phyloP scores from a whole-genome alignment of 2,797 vertebrate genomes.

The Tinamus major region DNA sequence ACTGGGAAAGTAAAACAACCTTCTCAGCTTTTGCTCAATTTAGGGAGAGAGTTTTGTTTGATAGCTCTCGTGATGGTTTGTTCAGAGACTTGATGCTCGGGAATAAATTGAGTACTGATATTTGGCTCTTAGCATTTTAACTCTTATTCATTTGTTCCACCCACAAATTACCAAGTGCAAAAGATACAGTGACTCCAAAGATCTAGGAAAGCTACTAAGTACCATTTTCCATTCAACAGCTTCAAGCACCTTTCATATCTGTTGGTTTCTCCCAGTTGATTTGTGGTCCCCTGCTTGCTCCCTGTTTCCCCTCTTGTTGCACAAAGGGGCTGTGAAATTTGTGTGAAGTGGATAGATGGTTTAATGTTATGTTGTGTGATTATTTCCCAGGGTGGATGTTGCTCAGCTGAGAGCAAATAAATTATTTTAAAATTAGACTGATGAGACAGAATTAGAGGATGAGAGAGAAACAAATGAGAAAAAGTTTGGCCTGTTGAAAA shows the following conservation, averaged over 20 bases:
- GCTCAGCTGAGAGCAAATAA: constrained; percentile 7
- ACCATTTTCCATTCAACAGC: not conserved
- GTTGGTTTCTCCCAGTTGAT: not conserved
- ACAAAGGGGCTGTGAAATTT: not conserved
- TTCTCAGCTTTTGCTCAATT: not conserved
- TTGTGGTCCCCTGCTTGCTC: not conserved
- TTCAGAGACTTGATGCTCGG: not conserved
- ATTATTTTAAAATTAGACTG: constrained; percentile 49
- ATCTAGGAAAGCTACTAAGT: not conserved
- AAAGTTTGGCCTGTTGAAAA: not conserved
- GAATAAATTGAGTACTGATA: not conserved
- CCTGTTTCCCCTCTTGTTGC: not conserved
- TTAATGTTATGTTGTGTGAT: not conserved
- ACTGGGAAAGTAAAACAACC: not conserved
- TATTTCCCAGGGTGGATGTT: not conserved
- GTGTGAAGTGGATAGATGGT: not conserved
- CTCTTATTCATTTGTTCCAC: not conserved
- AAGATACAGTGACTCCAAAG: not conserved
- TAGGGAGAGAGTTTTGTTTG: not conserved
- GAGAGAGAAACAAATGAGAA: constrained; percentile 6
- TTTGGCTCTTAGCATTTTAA: not conserved
- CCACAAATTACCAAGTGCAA: not conserved
- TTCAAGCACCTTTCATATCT: not conserved
- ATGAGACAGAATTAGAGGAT: not conserved
- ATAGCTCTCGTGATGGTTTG: not conserved